Evolutionary conservation across 2,888 invertebrate species (phyloP).

Genomic region (Drosophila mettleri): DNA sequence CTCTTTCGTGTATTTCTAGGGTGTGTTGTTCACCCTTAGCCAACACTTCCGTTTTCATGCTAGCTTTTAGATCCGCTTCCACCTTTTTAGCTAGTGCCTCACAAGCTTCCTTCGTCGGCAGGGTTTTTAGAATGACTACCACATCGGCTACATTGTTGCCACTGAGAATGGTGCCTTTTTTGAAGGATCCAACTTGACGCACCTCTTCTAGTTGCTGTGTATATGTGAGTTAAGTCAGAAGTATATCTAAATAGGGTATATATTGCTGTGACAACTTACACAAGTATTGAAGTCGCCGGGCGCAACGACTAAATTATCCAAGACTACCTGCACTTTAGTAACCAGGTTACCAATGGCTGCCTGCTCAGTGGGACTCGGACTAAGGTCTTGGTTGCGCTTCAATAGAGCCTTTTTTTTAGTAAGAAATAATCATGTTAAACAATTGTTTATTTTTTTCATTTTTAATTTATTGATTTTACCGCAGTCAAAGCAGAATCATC

Average conservation of each 20-base stretch:
- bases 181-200: slow-evolving; percentile 98
- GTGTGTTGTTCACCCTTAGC: slow-evolving; percentile 87
- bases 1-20: slow-evolving; percentile 88
- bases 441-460: neutral
- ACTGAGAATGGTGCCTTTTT: slow-evolving; percentile 98
- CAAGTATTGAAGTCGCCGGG: slow-evolving; percentile 98
- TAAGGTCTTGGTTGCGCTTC: slow-evolving; percentile 96
- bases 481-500: slow-evolving; percentile 95
- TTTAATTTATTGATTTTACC: slow-evolving; percentile 85
- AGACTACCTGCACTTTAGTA: slow-evolving; percentile 96
- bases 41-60: slow-evolving; percentile 88
- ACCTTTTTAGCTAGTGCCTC: slow-evolving; percentile 95
- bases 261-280: slow-evolving; percentile 88
- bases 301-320: slow-evolving; percentile 97
- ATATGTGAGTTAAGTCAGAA: slow-evolving; percentile 29
- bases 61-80: slow-evolving; percentile 92
- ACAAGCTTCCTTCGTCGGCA: slow-evolving; percentile 98
- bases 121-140: slow-evolving; percentile 97
- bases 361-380: slow-evolving; percentile 95
- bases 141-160: slow-evolving; percentile 98
- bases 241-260: neutral
- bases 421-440: neutral
- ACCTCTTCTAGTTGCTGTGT: slow-evolving; percentile 96
- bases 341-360: slow-evolving; percentile 96
- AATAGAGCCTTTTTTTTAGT: slow-evolving; percentile 90